Conservation (phyloP, 1,140 invertebrate genomes). For the Lordiphosa mommai region DNA sequence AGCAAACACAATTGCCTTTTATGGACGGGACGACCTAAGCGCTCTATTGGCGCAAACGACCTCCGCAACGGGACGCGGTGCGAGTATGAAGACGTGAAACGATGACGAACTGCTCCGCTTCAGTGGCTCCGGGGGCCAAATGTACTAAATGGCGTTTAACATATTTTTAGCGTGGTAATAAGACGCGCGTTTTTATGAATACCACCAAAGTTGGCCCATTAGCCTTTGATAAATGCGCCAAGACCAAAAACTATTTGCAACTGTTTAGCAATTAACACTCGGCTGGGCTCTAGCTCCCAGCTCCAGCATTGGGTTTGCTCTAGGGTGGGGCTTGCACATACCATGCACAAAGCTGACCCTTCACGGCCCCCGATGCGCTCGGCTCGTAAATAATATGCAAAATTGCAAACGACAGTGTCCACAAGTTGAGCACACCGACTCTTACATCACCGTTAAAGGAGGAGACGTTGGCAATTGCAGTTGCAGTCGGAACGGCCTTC, state of each 20-base stretch:
- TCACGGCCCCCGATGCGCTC: background rate
- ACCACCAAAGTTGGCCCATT: conserved; percentile 38
- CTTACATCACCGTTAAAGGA: conserved; percentile 40
- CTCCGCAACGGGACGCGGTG: conserved; percentile 37
- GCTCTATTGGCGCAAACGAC: conserved; percentile 41
- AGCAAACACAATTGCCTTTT: conserved; percentile 37
- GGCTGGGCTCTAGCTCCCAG: background rate
- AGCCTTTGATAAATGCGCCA: conserved; percentile 52
- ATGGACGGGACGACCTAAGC: conserved; percentile 37
- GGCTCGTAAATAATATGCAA: conserved; percentile 51
- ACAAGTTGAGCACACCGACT: conserved; percentile 4
- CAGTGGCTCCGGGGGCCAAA: conserved; percentile 45
- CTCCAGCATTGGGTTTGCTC: too few species aligned
- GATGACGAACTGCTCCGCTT: conserved; percentile 38
- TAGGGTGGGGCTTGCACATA: conserved; percentile 10
- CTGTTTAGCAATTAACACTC: conserved; percentile 53
- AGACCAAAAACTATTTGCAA: conserved; percentile 20
- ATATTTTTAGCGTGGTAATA: conserved; percentile 53
- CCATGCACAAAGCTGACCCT: conserved; percentile 14
- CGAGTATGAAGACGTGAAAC: conserved; percentile 45
- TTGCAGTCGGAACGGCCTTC: conserved; percentile 26
- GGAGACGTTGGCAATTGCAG: conserved; percentile 5
- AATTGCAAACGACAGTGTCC: conserved; percentile 47
- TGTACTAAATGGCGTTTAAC: conserved; percentile 23
- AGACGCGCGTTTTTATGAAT: conserved; percentile 44